Base-by-base conservation (phyloP, 2,888 invertebrate genomes). In the Syrista parreyssii region DNA sequence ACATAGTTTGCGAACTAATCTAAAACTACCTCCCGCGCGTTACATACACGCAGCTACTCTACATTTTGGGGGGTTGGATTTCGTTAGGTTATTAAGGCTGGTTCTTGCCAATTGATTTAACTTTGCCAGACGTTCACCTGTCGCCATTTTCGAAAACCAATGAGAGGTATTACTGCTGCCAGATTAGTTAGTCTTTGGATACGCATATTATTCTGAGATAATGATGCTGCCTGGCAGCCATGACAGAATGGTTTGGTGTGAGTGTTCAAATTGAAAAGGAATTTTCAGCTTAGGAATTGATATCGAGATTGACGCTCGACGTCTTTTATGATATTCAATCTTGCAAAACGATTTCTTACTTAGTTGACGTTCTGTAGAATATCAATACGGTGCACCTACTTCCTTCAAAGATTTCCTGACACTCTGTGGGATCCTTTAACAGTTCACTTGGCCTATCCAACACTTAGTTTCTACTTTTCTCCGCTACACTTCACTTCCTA, bases 1-100 rank as follows among this genome's bases (percentile, higher is more conserved):
- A 75, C 78, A 80, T 78, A 78, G 80, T 82, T 82, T 80, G 75
- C 68, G 77, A 83, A 83, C 82, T 81, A 81, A 82, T 83, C 78
- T 79, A 78, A 82, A 81, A 82, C 78, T 82, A 75, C 77, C 32
- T 71, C 36, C 75, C 23, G 55, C 23, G 23, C 55, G 55, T 15
- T 55, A 23, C 55, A 2, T 55, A 55, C 55, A 23, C 55, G 55
- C 23, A 9, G 55, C 55, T 55, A 55, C 55, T 55, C 55, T 23
- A 55, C 15, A 9, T 15, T 15, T 15, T 15, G 55, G 23, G 55
- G 23, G 23, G 55, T 23, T 55, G 23, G 23, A 55, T 55, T 55
- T 23, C 55, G 55, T 55, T 55, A 55, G 55, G 55, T 23, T 55
- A 55, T 55, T 55, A 55, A 55, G 23, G 55, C 55, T 55, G 55